A percentile compares a stretch with the other conserved stretches of the same genome.
phyloP scores from a whole-genome alignment of 2,113 vertebrate genomes.

The Pteruthius melanotis region DNA sequence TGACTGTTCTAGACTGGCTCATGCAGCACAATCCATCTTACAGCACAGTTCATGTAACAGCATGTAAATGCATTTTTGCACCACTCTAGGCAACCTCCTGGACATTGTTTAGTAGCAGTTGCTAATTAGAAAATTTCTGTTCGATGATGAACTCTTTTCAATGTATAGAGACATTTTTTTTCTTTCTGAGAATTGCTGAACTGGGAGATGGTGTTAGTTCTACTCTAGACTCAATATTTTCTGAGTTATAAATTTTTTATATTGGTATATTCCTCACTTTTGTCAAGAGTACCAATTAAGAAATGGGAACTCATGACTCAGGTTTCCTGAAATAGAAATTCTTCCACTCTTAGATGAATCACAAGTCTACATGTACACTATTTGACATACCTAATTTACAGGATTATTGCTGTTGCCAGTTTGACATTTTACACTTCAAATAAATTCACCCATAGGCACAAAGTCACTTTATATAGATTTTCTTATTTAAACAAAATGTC shows the following conservation, averaged over 20 bases:
- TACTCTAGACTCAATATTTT: slow-evolving; percentile 4
- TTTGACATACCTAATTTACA: slow-evolving; percentile 48
- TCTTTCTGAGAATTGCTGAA: neutral
- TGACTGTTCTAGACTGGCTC: neutral
- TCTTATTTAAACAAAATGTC: slow-evolving; percentile 66
- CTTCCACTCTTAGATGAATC: slow-evolving; percentile 43
- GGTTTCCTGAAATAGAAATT: slow-evolving; percentile 45
- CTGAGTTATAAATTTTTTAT: slow-evolving; percentile 20
- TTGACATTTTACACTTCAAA: slow-evolving; percentile 68
- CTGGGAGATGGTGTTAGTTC: neutral
- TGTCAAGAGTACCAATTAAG: slow-evolving; percentile 32
- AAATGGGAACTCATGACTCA: slow-evolving; percentile 23
- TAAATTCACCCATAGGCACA: slow-evolving; percentile 61
- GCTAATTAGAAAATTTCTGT: neutral
- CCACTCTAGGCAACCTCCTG: neutral
- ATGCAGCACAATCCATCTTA: accelerated
- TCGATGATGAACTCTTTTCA: neutral
- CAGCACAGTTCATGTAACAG: neutral
- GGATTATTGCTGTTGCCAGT: slow-evolving; percentile 51
- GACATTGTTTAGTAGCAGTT: neutral
- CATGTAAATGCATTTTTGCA: neutral
- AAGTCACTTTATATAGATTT: slow-evolving; percentile 61
- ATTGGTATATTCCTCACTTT: neutral
- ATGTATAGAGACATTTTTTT: neutral
- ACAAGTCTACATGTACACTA: slow-evolving; percentile 58